These are phyloP conservation scores for Nymphalis urticae DNA, from an alignment of 2,888 invertebrate species.

Conservation along the genomic window DNA sequence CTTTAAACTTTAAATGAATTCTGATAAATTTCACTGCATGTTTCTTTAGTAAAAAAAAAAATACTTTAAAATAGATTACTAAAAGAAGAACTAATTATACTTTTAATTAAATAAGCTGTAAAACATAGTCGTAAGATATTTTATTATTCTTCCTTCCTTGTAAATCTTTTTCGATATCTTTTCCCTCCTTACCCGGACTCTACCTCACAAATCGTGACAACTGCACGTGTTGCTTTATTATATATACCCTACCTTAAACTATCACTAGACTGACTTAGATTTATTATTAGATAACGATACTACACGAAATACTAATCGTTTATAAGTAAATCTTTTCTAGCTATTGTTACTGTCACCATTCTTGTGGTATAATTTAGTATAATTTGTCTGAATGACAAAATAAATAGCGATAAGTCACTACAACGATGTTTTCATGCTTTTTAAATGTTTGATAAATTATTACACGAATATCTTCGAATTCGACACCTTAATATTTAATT, in stretches of 20 bases:
- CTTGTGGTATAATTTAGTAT: slow-evolving; percentile 42
- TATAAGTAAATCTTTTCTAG: slow-evolving; percentile 55
- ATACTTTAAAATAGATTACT: not conserved
- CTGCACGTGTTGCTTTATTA: slow-evolving; percentile 61
- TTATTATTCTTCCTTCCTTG: slow-evolving; percentile 19
- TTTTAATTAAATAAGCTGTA: not conserved
- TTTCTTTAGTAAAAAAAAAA: not conserved
- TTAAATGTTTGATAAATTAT: slow-evolving; percentile 51
- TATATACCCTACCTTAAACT: slow-evolving; percentile 59
- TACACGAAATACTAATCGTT: slow-evolving; percentile 44
- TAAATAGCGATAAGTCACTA: slow-evolving; percentile 58
- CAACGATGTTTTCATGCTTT: slow-evolving; percentile 74
- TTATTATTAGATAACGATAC: slow-evolving; percentile 65
- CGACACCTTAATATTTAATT: slow-evolving; percentile 70
- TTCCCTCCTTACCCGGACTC: slow-evolving; percentile 34
- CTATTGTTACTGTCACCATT: slow-evolving; percentile 45
- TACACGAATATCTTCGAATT: slow-evolving; percentile 59
- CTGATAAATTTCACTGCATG: too few relatives aligned
- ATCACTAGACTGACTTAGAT: slow-evolving; percentile 79
- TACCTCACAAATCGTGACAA: slow-evolving; percentile 65
- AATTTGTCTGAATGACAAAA: slow-evolving; percentile 41
- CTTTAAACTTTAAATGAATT: too few relatives aligned
- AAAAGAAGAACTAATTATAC: not conserved
- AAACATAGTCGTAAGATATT: slow-evolving; percentile 27
- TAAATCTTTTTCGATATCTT: slow-evolving; percentile 9